Conservation (phyloP, 1,140 invertebrate species). For the Calephelis nemesis region DNA sequence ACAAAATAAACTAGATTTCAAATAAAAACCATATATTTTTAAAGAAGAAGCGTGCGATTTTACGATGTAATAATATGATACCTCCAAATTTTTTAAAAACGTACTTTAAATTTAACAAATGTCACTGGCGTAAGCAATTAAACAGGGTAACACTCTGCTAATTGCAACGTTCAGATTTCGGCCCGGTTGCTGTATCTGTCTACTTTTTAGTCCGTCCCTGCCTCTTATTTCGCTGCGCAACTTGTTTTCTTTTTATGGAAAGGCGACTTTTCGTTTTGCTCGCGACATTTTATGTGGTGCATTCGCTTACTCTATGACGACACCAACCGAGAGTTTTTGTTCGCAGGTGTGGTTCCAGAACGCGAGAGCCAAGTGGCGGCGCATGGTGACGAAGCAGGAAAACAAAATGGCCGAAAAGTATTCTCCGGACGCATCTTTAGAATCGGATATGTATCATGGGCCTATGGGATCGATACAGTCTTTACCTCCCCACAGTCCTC, state of each 20-base stretch:
- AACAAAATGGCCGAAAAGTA: constrained; percentile 85
- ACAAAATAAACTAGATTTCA: no score
- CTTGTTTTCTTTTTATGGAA: constrained; percentile 46
- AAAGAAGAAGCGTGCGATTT: no score
- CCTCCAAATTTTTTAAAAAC: no score
- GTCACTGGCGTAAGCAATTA: background rate
- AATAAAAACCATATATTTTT: no score
- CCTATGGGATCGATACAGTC: constrained; percentile 77
- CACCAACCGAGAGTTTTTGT: constrained; percentile 61
- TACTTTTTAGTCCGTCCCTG: constrained; percentile 31
- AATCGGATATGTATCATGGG: constrained; percentile 81
- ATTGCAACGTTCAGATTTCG: constrained; percentile 35
- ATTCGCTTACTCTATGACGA: constrained; percentile 43
- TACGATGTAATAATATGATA: no score
- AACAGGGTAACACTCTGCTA: background rate
- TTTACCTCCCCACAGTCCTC: constrained; percentile 71
- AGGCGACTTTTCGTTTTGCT: constrained; percentile 47
- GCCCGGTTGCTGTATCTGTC: constrained; percentile 22
- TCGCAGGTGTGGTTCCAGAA: constrained; percentile 99
- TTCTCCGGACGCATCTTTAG: constrained; percentile 79
- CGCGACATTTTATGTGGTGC: constrained; percentile 43
- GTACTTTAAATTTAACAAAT: no score
- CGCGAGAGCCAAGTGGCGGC: constrained; percentile 96
- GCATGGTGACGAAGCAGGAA: constrained; percentile 93
- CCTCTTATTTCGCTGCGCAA: constrained; percentile 34